Evolutionary conservation across 2,797 vertebrate genomes (phyloP), one percentile per base, ranked within the genome.

Genomic region (Zenarchopterus dispar): DNA sequence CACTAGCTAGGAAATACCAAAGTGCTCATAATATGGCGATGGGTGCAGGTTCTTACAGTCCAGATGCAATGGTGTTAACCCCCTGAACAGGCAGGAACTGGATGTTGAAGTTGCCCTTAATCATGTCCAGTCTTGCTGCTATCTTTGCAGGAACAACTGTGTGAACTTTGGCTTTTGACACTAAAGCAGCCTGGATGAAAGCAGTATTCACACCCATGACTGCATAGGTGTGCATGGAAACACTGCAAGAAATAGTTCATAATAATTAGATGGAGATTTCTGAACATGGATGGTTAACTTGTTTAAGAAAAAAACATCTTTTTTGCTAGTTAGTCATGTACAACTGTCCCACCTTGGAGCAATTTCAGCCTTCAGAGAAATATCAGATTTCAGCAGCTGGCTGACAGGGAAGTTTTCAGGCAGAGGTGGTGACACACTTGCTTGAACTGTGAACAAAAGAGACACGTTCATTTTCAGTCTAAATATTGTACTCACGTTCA

Each of bases 181-280:
- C 64, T 53, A 96, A 47, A 21, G 88, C 65, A 68, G 92, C 94
- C 86, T 96, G 94, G 62, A 95, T 43, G 6, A 90, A 62, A 18
- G 77, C 87, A 10, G 91, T 94, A 56, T 95, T 94, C 61, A 95
- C 88, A 39, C 95, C 96, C 86, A 94, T 90, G 19, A 92, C 86
- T 31, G 92, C 92, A 21, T 89, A 94, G n/a, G 93, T 88, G 51
- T 96, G 84, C 61, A 94, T 78, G 66, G 92, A 85, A 50, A 93
- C 33, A 60, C 94, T 96, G 77, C 71, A 75, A 87, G 69, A 62
- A 31, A 67, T 43, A 82, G 17, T 81, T n/a, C 55, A 80, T 6
- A 58, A 63, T 17, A 3, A 19, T 5, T 21, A 28, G 23, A 16
- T 23, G 16, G 16, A 4, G 9, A 56, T 44, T 21, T 65, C 10